phyloP scores from a whole-genome alignment of 2,888 invertebrate genomes.

The Acronicta leporina region DNA sequence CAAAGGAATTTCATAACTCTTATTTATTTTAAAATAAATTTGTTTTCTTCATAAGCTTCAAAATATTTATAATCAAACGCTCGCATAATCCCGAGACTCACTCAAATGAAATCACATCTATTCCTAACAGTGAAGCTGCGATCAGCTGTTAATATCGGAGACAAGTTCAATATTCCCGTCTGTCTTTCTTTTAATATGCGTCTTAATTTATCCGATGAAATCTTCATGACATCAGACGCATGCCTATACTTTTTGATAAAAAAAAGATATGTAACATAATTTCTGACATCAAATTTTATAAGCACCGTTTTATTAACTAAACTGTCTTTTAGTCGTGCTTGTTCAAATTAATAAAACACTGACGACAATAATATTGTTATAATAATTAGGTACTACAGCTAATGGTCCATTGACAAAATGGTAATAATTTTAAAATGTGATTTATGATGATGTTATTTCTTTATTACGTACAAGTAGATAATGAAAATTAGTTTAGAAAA shows the following conservation, averaged over 20 bases:
- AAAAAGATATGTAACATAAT: background rate
- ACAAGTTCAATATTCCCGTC: conserved; percentile 62
- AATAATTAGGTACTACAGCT: no score
- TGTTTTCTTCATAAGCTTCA: no score
- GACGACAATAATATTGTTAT: background rate
- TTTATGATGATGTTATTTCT: background rate
- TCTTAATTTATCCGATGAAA: conserved; percentile 27
- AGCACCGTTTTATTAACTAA: conserved; percentile 20
- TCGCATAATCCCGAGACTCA: conserved; percentile 23
- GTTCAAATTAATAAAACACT: background rate
- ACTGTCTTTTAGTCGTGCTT: background rate
- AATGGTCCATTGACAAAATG: no score
- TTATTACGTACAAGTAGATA: conserved; percentile 7
- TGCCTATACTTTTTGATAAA: conserved; percentile 15
- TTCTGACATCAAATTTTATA: conserved; percentile 9
- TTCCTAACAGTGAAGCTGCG: conserved; percentile 10
- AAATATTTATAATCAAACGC: conserved; percentile 14
- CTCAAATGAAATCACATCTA: conserved; percentile 30
- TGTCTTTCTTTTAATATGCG: conserved; percentile 40
- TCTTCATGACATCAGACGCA: conserved; percentile 45
- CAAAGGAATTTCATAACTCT: no score
- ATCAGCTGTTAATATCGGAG: conserved; percentile 27
- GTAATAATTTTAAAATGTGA: no score
- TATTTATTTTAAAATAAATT: no score
- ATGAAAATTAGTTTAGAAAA: conserved; percentile 41